Conservation (phyloP, 2,113 vertebrate species). For the Amazona guildingii region DNA sequence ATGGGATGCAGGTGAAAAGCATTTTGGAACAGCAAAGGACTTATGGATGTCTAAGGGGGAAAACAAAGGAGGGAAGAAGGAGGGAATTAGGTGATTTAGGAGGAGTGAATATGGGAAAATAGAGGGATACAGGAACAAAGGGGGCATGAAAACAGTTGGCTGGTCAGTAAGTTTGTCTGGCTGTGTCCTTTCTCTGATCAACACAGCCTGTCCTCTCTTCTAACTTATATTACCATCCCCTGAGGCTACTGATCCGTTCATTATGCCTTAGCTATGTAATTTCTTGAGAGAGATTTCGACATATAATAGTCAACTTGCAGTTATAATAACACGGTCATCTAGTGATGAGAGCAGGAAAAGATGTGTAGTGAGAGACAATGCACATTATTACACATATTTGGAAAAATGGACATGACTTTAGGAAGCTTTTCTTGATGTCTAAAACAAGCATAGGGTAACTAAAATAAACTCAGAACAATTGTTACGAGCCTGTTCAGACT, state of each 20-base stretch:
- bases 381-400: neutral
- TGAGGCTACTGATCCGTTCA: neutral
- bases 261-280: neutral
- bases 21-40: neutral
- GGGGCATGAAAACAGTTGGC: neutral
- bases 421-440: neutral
- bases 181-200: neutral
- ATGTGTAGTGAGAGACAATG: neutral
- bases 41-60: neutral
- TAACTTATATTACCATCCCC: neutral
- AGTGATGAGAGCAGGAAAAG: neutral
- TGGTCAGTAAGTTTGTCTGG: neutral
- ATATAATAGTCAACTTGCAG: neutral
- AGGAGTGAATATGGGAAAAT: neutral
- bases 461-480: neutral
- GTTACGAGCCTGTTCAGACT: neutral
- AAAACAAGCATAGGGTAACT: neutral
- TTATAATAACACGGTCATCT: neutral
- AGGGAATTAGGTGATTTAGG: neutral
- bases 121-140: neutral
- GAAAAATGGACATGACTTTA: neutral
- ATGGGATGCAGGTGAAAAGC: neutral
- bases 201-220: fast-evolving
- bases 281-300: neutral
- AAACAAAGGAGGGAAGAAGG: neutral